phyloP scores from a whole-genome alignment of 2,113 vertebrate species.

The Myodes glareolus region DNA sequence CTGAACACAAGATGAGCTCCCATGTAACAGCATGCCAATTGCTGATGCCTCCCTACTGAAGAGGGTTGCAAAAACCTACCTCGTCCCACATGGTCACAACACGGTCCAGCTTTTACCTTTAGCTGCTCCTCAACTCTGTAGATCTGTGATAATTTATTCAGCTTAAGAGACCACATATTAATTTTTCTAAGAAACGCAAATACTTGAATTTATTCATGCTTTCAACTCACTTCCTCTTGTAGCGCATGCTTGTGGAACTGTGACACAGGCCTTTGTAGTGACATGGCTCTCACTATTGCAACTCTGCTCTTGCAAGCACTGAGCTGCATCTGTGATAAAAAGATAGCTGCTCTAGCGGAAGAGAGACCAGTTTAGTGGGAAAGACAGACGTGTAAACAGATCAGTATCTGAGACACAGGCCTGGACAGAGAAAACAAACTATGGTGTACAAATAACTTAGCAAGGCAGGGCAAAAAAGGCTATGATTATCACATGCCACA shows the following conservation, averaged over 20 bases:
- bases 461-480: not conserved
- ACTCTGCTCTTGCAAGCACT: conserved; percentile 48
- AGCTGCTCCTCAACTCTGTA: conserved; percentile 6
- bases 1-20: not conserved
- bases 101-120: not conserved
- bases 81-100: not conserved
- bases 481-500: not conserved
- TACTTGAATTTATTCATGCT: conserved; percentile 28
- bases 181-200: conserved; percentile 50
- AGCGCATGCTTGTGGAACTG: not conserved
- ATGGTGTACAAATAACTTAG: conserved; percentile 46
- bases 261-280: conserved; percentile 42
- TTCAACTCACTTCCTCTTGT: conserved; percentile 29
- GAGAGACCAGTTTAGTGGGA: conserved; percentile 52
- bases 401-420: conserved; percentile 49
- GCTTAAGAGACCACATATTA: conserved; percentile 1
- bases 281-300: conserved; percentile 62
- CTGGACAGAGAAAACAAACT: conserved; percentile 15
- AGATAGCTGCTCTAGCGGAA: conserved; percentile 64
- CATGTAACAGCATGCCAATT: not conserved
- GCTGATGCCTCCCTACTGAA: not conserved
- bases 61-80: not conserved
- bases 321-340: conserved; percentile 65
- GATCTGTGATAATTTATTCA: conserved; percentile 40
- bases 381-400: conserved; percentile 72